Conservation (phyloP, 2,888 invertebrate species). For the Aporophyla lueneburgensis region DNA sequence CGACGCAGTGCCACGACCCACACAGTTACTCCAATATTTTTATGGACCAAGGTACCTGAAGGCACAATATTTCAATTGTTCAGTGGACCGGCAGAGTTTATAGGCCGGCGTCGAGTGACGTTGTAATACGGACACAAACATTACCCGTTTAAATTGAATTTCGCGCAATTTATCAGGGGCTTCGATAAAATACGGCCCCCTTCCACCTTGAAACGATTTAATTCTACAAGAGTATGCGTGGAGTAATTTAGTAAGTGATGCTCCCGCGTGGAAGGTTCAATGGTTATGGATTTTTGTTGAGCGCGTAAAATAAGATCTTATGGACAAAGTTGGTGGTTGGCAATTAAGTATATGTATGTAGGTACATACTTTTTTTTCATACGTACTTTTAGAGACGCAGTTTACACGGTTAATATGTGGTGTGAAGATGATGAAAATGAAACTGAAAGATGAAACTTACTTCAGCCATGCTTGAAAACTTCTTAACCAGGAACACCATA, state of each 20-base stretch:
- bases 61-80: conserved; percentile 86
- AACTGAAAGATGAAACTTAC: neutral
- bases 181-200: conserved; percentile 83
- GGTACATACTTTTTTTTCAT: neutral
- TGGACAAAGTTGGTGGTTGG: conserved; percentile 1
- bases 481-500: neutral
- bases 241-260: conserved; percentile 80
- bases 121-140: conserved; percentile 89
- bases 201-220: conserved; percentile 80
- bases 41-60: conserved; percentile 78
- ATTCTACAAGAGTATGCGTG: conserved; percentile 76
- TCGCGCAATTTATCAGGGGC: conserved; percentile 86
- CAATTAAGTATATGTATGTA: neutral
- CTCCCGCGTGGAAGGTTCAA: conserved; percentile 61
- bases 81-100: conserved; percentile 86
- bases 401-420: too few species aligned
- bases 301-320: neutral
- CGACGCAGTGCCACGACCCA: conserved; percentile 37
- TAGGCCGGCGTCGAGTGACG: conserved; percentile 84
- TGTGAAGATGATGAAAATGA: too few species aligned
- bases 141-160: conserved; percentile 90
- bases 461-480: neutral
- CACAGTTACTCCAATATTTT: conserved; percentile 76
- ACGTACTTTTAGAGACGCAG: neutral
- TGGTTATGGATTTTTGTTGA: conserved; percentile 40